Conservation (phyloP, 2,888 invertebrate species). For the Agonopterix arenella region DNA sequence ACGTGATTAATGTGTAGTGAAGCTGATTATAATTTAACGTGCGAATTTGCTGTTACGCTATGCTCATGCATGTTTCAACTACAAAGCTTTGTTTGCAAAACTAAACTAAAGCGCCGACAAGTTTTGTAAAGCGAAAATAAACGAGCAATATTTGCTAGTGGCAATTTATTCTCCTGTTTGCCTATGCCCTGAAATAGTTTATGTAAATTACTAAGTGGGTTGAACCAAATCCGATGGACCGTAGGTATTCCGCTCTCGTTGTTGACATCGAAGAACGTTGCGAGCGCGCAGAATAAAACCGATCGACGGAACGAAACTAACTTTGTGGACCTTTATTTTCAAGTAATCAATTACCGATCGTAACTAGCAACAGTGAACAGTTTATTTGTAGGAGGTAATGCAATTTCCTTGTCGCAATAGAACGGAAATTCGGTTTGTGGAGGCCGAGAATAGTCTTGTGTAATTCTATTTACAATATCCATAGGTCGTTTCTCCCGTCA, state of each 20-base stretch:
- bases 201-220: conserved; percentile 30
- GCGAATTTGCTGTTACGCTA: no score
- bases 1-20: no score
- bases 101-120: background rate
- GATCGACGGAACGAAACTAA: background rate
- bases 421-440: conserved; percentile 5
- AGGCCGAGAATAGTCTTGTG: conserved; percentile 2
- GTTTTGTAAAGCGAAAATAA: background rate
- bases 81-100: background rate
- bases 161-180: conserved; percentile 29
- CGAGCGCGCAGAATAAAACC: conserved; percentile 1
- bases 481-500: background rate
- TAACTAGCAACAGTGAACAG: conserved; percentile 16
- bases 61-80: no score
- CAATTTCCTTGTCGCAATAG: conserved; percentile 27
- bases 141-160: conserved; percentile 17
- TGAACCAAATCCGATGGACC: conserved; percentile 22
- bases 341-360: conserved; percentile 13
- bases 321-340: conserved; percentile 3
- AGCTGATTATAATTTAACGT: no score
- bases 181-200: conserved; percentile 37
- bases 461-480: conserved; percentile 5
- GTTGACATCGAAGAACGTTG: background rate
- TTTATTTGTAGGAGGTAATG: conserved; percentile 24
- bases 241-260: conserved; percentile 1